Evolutionary conservation across 2,888 invertebrate species (phyloP).

Genomic region (Torymus tubicola): DNA sequence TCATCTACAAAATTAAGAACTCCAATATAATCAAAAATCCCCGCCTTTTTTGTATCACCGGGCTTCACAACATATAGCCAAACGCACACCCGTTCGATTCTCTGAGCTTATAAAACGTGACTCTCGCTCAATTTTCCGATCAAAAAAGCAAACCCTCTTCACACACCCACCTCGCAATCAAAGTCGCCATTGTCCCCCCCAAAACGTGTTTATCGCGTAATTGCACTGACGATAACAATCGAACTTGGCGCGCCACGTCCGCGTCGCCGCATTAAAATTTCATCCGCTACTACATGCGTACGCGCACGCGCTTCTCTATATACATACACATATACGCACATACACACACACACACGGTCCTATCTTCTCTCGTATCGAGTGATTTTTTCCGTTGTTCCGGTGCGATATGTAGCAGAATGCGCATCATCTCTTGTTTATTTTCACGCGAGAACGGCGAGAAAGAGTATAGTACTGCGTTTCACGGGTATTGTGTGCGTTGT

Average conservation of each 20-base stretch:
- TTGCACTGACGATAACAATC: neutral
- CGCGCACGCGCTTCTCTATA: neutral
- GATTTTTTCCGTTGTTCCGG: neutral
- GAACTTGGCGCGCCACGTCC: neutral
- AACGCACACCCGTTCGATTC: too few species aligned
- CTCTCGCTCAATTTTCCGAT: neutral
- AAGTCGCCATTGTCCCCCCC: neutral
- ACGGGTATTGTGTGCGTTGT: too few species aligned
- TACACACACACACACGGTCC: neutral
- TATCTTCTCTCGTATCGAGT: neutral
- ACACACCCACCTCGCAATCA: neutral
- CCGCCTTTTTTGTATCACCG: too few species aligned
- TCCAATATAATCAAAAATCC: too few species aligned
- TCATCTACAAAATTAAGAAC: too few species aligned
- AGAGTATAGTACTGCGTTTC: too few species aligned
- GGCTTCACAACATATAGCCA: too few species aligned
- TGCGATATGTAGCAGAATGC: neutral
- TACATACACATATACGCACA: neutral
- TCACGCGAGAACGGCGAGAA: too few species aligned
- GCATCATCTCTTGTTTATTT: too few species aligned
- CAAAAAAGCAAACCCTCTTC: neutral
- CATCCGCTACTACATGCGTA: too few species aligned
- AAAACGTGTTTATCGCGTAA: neutral
- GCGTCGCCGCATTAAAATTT: conserved; percentile 20
- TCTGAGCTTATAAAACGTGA: neutral